A percentile compares a stretch with the other conserved stretches of the same genome.
These are phyloP conservation scores for Sphaerodactylus townsendi DNA, from an alignment of 2,113 vertebrate genomes.

Conservation along the genomic window DNA sequence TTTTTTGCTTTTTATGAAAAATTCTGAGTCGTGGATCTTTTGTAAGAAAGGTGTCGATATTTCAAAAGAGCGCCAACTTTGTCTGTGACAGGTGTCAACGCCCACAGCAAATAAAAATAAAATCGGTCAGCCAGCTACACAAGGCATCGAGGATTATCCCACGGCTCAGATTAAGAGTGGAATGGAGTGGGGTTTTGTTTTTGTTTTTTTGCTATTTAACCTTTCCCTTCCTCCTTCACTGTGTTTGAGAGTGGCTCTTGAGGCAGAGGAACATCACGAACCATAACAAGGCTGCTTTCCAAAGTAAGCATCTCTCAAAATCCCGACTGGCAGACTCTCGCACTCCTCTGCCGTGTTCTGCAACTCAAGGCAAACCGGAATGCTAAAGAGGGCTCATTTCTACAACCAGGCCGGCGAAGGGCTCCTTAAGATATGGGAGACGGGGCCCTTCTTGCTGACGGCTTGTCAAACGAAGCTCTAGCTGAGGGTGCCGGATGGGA, in stretches of 20 bases:
- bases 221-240: too few relatives aligned
- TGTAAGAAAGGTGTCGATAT: neutral
- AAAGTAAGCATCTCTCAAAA: neutral
- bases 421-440: slow-evolving; percentile 45
- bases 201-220: too few relatives aligned
- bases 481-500: slow-evolving; percentile 41
- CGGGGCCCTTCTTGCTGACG: slow-evolving; percentile 37
- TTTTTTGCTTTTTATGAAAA: neutral
- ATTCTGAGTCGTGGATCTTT: neutral
- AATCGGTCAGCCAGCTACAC: too few relatives aligned
- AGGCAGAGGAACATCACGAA: too few relatives aligned
- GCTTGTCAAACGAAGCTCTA: slow-evolving; percentile 53
- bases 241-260: too few relatives aligned
- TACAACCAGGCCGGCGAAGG: neutral
- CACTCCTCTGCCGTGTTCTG: slow-evolving; percentile 22
- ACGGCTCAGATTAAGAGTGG: too few relatives aligned
- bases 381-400: neutral
- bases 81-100: too few relatives aligned
- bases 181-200: too few relatives aligned
- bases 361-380: slow-evolving; percentile 24
- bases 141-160: too few relatives aligned
- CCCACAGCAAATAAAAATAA: too few relatives aligned
- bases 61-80: too few relatives aligned
- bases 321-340: too few relatives aligned
- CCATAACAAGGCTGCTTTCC: neutral